These are phyloP conservation scores for Meles meles DNA, from an alignment of 2,113 vertebrate genomes.

Conservation along the genomic window DNA sequence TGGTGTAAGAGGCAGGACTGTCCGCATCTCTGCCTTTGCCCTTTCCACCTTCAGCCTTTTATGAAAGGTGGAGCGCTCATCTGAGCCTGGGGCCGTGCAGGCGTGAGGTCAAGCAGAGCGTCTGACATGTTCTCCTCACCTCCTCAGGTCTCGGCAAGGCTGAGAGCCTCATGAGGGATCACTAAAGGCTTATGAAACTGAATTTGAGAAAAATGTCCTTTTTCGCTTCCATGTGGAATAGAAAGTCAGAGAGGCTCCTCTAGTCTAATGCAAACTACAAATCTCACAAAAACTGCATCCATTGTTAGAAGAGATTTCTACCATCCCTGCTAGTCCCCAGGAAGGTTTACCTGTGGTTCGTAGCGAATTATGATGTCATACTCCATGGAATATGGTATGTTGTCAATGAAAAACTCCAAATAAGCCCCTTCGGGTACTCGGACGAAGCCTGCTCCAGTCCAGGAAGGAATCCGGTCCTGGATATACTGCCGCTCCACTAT, in stretches of 20 bases:
- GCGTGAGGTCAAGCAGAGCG: background rate
- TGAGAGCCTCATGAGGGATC: background rate
- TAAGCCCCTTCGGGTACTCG: constrained; percentile 93
- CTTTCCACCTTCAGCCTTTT: background rate
- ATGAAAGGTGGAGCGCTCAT: fast-evolving
- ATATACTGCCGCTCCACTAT: constrained; percentile 89
- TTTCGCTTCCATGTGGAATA: background rate
- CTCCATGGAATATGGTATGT: constrained; percentile 97
- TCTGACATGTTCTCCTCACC: background rate
- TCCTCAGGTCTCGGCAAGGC: background rate
- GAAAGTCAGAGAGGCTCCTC: background rate
- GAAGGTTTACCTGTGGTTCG: constrained; percentile 90
- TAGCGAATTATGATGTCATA: constrained; percentile 96
- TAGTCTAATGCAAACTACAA: background rate
- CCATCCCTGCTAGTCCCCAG: fast-evolving
- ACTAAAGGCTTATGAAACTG: background rate
- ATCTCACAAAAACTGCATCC: background rate
- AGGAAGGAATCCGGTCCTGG: constrained; percentile 90
- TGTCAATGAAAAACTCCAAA: constrained; percentile 93
- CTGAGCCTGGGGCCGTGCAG: background rate
- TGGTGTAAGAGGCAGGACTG: background rate
- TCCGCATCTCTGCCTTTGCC: background rate
- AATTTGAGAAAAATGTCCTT: background rate
- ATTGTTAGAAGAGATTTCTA: background rate
- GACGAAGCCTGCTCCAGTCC: constrained; percentile 95